Base-by-base conservation (phyloP, 1,140 invertebrate species). In the Bradynema listronoti region DNA sequence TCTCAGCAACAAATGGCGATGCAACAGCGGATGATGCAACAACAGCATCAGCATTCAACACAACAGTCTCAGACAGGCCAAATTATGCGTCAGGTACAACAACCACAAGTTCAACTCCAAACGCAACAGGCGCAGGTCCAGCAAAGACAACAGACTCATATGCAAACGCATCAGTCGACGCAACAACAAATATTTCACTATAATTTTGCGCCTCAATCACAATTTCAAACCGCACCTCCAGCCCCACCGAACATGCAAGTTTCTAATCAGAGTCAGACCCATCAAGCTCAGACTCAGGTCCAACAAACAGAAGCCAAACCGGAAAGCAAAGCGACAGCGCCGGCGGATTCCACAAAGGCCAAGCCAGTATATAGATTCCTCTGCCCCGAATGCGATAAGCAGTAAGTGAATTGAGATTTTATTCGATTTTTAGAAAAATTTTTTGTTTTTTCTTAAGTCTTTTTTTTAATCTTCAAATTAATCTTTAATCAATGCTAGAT, bases 301-400 rank as follows among this genome's bases (percentile, higher is more conserved):
- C 36, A 11, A 39, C 36, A 39, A 19, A 39, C 36, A 39, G 19
- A 39, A 39, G 19, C 36, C 11, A 39, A 39, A 11, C 19, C 36
- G 36, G 11, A 19, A 11, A 39, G 36, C 36, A 39, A 19, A 11
- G 36, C 11, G 11, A 19, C 11, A 39, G 36, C 11, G 11, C 11
- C 11, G 19, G 19, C 11, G 36, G 19, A 39, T 39, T 11, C 19
- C 11, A 39, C 19, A 11, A 39, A 39, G 19, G 42, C 27, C 27
- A 43, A 43, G 19, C 42, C 11, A 39, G 11, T 59, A 27, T 61
- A 61, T 34, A 36, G 58, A 16, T 57, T 63, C 42, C 19, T 65
- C 4, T 69, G 67, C 24, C 66, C 66, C 3, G 66, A 68, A 50
- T 68, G 66, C 34, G 24, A 55, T 3, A 68, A 68, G 32, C 68